Evolutionary conservation across 2,113 vertebrate species (phyloP).

Genomic region (Stercorarius parasiticus): DNA sequence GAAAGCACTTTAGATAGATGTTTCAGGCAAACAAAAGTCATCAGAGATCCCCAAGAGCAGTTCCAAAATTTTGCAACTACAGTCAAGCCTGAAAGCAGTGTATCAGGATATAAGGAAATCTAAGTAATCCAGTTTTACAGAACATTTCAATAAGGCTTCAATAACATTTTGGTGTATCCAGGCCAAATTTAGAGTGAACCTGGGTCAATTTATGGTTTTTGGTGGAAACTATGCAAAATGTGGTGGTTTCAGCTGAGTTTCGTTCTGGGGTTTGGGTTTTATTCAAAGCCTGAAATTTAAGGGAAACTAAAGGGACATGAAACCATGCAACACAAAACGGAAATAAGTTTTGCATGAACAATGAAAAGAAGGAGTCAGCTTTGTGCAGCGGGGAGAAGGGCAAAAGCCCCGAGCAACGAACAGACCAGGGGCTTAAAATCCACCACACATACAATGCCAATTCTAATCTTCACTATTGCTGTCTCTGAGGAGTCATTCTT

Average conservation of each 20-base stretch:
- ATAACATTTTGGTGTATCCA: neutral
- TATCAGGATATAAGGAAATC: neutral
- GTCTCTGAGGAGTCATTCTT: neutral
- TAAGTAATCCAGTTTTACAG: neutral
- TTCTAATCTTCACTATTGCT: neutral
- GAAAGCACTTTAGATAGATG: neutral
- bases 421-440: neutral
- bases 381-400: neutral
- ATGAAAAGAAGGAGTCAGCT: neutral
- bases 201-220: neutral
- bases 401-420: neutral
- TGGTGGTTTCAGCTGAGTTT: constrained; percentile 32
- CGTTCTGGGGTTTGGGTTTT: neutral
- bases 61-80: neutral
- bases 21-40: neutral
- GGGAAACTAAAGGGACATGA: neutral
- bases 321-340: neutral
- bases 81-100: neutral
- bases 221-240: constrained; percentile 54
- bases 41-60: neutral
- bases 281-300: neutral
- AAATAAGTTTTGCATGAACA: constrained; percentile 11
- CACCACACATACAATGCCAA: neutral
- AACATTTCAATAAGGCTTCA: neutral
- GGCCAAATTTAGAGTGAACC: neutral